Evolutionary conservation across 2,888 invertebrate species (phyloP), one percentile per base, ranked within the genome.

Genomic region (Mythimna ferrago): DNA sequence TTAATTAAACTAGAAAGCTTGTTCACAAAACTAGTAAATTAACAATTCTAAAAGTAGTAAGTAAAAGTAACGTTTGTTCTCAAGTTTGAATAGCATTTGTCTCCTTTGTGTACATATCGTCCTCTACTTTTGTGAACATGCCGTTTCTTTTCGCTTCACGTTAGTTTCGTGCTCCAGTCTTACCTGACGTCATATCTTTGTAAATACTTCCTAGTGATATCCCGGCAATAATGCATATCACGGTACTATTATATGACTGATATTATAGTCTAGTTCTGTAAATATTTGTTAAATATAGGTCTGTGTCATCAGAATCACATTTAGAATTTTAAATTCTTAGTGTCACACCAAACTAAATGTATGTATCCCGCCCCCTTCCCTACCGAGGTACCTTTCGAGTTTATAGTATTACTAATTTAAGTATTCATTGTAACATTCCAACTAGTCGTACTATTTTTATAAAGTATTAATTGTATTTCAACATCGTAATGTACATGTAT

Each of bases 201-300:
- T 93, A 92, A 89, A 92, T 92, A 91, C 82, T 80, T 73, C 78
- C 83, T 85, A 92, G 94, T 92, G 92, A 93, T 93, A 91, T 91
- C 94, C 95, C 95, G 96, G 95, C 96, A 95, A 95, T 93, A 93
- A 96, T 95, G 96, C 95, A 94, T 94, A 95, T 95, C 95, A 93
- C 94, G 89, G 91, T 92, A 92, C 89, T 84, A 88, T 88, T 83
- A 91, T 86, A 92, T 86, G 95, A 95, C 95, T 94, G 95, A 94
- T 93, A 89, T 88, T 86, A 89, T 89, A 89, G 88, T 88, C 86
- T 87, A 86, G 79, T 64, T 85, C 80, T 91, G 92, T 93, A 92
- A 90, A 93, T 93, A 92, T 78, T 86, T 84, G 83, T 88, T 88
- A 88, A 90, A 83, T 88, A 80, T 81, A 88, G 81, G 82, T 84